Evolutionary conservation across 2,113 vertebrate genomes (phyloP).

Genomic region (Pseudorhombus dupliciocellatus): DNA sequence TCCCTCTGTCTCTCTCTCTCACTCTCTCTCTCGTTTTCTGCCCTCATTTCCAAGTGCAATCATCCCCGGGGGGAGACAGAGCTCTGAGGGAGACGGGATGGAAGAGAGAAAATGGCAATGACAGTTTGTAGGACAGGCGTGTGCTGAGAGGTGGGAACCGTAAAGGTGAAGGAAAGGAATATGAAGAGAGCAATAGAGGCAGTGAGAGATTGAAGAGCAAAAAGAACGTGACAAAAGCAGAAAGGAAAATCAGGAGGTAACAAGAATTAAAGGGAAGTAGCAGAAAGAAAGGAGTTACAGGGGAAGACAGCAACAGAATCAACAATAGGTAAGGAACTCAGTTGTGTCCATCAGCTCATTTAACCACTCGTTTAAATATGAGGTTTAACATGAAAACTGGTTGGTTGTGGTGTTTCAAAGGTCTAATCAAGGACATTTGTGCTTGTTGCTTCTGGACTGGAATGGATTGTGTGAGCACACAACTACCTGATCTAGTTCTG

Average conservation of each 20-base stretch:
- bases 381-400: background rate
- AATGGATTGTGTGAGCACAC: background rate
- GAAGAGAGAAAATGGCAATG: conserved; percentile 63
- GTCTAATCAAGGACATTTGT: background rate
- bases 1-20: background rate
- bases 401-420: background rate
- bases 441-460: background rate
- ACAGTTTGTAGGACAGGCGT: conserved; percentile 62
- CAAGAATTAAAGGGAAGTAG: conserved; percentile 4
- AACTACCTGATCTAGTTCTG: background rate
- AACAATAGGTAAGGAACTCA: conserved; percentile 60
- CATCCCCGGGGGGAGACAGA: conserved; percentile 47
- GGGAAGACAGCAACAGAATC: conserved; percentile 18
- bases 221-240: conserved; percentile 4
- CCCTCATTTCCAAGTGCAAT: conserved; percentile 59
- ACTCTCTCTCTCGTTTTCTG: conserved; percentile 42
- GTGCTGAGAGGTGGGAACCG: conserved; percentile 20
- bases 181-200: background rate
- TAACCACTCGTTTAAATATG: conserved; percentile 1
- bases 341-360: conserved; percentile 16
- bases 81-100: conserved; percentile 50
- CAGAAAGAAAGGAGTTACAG: conserved; percentile 17
- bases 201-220: background rate
- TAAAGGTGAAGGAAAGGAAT: conserved; percentile 32
- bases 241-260: conserved; percentile 3